Evolutionary conservation across 2,113 vertebrate species (phyloP), one percentile per base, ranked within the genome.

Genomic region (Beaufortia kweichowensis): DNA sequence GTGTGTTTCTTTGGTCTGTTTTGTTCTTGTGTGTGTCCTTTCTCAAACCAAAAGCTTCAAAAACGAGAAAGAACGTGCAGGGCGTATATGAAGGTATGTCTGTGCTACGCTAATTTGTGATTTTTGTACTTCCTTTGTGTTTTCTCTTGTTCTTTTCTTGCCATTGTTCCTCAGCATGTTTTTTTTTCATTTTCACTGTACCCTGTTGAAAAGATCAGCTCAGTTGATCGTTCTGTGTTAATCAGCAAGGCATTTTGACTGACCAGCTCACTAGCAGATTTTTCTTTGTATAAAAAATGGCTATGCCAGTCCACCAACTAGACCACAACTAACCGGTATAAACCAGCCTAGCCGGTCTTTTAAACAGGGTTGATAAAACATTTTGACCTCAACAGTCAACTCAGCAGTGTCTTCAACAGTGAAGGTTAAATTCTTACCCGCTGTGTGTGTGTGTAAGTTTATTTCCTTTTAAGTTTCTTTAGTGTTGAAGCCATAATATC

Each of bases 61-160:
- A 95, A 95, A 90, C 93, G 94, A 92, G 94, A 95, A 92, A 94
- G 94, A 93, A 95, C 94, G 90, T 95, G 94, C 93, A 95, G 94
- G 92, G 93, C 93, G 89, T 95, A 95, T 91, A 94, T 95, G 93
- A 95, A 95, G 94, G 94, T 95, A 95, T 92, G 73, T 33, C 67
- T 80, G 74, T 61, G 61, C 73, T 63, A 71, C 31, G 41, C 89
- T 90, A 46, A 79, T 57, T 69, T 79, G 61, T 88, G 87, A 90
- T 88, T 92, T 89, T 91, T 92, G 21, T 67, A 41, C n/a, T 48
- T 33, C n/a, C 68, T 48, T 33, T 64, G 41, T 70, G 23, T 17
- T 68, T 66, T 53, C 69, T 43, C 11, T 87, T 82, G 85, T 88
- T 89, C 86, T 78, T 90, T 87, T 88, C 88, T 87, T 88, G 89